A percentile compares a stretch with the other conserved stretches of the same genome.
These are phyloP conservation scores for Struthidea cinerea DNA, from an alignment of 2,113 vertebrate genomes.

Conservation along the genomic window DNA sequence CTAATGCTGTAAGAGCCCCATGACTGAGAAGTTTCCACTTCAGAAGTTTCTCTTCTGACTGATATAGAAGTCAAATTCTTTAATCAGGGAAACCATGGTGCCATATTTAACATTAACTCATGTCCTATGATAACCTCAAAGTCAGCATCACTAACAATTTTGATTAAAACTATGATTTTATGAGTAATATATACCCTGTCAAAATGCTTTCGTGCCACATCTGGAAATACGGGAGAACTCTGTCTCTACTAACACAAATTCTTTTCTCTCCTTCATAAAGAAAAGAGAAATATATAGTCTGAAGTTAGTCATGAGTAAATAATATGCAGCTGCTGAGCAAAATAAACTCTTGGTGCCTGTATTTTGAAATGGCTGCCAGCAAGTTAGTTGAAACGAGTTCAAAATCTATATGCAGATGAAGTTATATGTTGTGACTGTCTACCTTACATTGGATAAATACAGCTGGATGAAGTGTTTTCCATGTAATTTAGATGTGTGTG, in stretches of 20 bases:
- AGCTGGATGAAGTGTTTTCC: neutral
- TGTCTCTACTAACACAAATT: neutral
- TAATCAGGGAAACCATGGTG: neutral
- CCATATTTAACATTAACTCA: constrained; percentile 44
- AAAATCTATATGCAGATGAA: neutral
- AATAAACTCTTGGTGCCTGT: neutral
- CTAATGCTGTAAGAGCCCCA: neutral
- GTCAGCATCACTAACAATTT: neutral
- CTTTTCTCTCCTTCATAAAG: neutral
- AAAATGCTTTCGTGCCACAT: neutral
- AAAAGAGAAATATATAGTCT: neutral
- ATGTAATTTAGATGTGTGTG: neutral
- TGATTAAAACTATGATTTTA: neutral
- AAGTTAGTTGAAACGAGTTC: neutral
- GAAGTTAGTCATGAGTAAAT: neutral
- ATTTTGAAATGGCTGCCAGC: neutral
- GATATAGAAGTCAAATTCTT: constrained; percentile 33
- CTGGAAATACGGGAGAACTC: neutral
- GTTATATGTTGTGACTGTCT: neutral
- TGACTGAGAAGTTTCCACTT: neutral
- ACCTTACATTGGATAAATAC: neutral
- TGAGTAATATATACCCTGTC: neutral
- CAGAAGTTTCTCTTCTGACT: neutral
- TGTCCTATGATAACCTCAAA: constrained; percentile 20
- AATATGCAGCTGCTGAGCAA: neutral